These are phyloP conservation scores for Gallinago stenura DNA, from an alignment of 2,797 vertebrate genomes.

Conservation along the genomic window DNA sequence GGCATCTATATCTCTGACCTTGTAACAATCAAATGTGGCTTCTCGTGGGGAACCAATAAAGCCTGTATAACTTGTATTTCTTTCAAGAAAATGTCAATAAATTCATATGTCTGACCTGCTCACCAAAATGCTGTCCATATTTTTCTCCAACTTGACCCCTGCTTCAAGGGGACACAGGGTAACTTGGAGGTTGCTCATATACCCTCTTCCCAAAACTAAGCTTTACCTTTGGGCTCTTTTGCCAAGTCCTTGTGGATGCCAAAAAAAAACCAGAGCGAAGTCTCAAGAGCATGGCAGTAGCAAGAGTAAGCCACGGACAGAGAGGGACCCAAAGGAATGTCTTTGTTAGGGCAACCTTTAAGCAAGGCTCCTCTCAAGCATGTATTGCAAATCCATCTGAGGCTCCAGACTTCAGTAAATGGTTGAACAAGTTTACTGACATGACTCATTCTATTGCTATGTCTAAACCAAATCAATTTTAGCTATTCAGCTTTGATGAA, in stretches of 20 bases:
- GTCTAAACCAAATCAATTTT: constrained; percentile 44
- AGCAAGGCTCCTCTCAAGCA: neutral
- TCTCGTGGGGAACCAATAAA: neutral
- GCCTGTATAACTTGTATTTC: neutral
- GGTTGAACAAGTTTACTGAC: constrained; percentile 54
- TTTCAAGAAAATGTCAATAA: neutral
- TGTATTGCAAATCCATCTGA: neutral
- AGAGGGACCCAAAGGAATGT: neutral
- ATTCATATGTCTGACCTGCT: neutral
- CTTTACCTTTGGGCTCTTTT: neutral
- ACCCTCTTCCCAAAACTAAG: neutral
- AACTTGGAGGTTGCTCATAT: neutral
- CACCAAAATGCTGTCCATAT: neutral
- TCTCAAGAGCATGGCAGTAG: neutral
- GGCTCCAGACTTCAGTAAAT: constrained; percentile 50
- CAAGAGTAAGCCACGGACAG: neutral
- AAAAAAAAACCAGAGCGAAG: neutral
- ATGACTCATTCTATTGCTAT: constrained; percentile 49
- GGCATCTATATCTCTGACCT: neutral
- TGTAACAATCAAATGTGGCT: neutral
- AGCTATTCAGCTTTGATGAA: constrained; percentile 25
- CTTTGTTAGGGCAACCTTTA: neutral
- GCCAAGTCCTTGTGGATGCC: neutral
- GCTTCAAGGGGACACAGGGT: neutral
- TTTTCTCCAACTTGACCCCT: neutral